Conservation (phyloP, 2,888 invertebrate genomes). For the Podabrus alpinus region DNA sequence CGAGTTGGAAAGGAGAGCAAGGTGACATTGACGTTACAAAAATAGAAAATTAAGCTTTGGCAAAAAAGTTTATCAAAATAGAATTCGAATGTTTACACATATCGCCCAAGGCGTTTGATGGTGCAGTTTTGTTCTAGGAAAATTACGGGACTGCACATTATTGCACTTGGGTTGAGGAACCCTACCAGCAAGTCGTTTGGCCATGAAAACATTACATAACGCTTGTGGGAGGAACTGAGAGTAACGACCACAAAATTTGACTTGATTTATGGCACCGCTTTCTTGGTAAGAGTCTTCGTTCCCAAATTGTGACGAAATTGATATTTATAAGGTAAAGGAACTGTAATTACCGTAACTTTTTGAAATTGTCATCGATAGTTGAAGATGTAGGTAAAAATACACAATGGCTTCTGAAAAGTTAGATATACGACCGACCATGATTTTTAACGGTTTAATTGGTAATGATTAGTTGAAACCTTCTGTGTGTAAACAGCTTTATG, state of each 20-base stretch:
- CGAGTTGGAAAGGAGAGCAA: background rate
- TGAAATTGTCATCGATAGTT: background rate
- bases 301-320: slow-evolving; percentile 11
- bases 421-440: slow-evolving; percentile 12
- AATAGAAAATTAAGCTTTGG: background rate
- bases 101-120: slow-evolving; percentile 2
- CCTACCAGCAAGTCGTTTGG: slow-evolving; percentile 10
- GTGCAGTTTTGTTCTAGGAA: slow-evolving; percentile 24
- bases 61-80: background rate
- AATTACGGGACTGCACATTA: slow-evolving; percentile 24
- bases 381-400: background rate
- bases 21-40: background rate
- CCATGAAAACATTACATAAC: slow-evolving; percentile 22
- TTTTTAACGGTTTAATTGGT: slow-evolving; percentile 51
- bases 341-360: slow-evolving; percentile 49
- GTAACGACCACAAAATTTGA: slow-evolving; percentile 26
- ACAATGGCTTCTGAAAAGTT: slow-evolving; percentile 1
- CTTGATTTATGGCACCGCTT: slow-evolving; percentile 34
- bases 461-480: slow-evolving; percentile 63
- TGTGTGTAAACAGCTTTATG: slow-evolving; percentile 63
- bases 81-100: slow-evolving; percentile 15
- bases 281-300: slow-evolving; percentile 7
- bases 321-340: slow-evolving; percentile 20
- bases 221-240: slow-evolving; percentile 22
- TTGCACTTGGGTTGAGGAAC: slow-evolving; percentile 18